Conservation (phyloP, 2,797 vertebrate species). For the Xenentodon cancila region DNA sequence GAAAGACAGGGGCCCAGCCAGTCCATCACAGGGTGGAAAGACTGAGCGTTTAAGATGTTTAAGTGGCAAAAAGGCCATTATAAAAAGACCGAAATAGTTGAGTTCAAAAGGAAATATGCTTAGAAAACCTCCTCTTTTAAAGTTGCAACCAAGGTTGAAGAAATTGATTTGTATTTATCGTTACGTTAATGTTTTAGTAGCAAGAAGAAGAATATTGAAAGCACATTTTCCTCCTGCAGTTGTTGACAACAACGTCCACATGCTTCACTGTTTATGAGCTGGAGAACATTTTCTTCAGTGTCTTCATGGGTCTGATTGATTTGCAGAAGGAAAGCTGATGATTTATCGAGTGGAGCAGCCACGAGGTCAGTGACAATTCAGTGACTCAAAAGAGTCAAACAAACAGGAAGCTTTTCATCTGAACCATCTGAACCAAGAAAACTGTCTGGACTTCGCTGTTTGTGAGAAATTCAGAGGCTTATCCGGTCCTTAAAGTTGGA, state of each 20-base stretch:
- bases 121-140: too few relatives aligned
- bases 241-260: neutral
- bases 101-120: too few relatives aligned
- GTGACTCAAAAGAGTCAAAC: conserved; percentile 6
- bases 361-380: neutral
- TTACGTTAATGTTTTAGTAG: too few relatives aligned
- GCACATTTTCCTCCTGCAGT: neutral
- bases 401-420: conserved; percentile 1
- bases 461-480: neutral
- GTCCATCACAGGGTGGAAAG: too few relatives aligned
- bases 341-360: conserved; percentile 2
- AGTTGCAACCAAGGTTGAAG: too few relatives aligned
- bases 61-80: too few relatives aligned
- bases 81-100: too few relatives aligned
- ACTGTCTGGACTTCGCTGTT: neutral
- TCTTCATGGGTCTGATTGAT: conserved; percentile 6
- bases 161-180: too few relatives aligned
- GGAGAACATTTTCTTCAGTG: neutral
- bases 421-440: neutral
- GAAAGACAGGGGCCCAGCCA: too few relatives aligned
- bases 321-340: neutral
- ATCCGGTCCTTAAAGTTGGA: neutral
- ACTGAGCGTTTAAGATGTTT: too few relatives aligned
- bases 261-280: neutral
- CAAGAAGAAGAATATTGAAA: too few relatives aligned